These are phyloP conservation scores for Calliopum simillimum DNA, from an alignment of 2,888 invertebrate genomes.

Conservation along the genomic window DNA sequence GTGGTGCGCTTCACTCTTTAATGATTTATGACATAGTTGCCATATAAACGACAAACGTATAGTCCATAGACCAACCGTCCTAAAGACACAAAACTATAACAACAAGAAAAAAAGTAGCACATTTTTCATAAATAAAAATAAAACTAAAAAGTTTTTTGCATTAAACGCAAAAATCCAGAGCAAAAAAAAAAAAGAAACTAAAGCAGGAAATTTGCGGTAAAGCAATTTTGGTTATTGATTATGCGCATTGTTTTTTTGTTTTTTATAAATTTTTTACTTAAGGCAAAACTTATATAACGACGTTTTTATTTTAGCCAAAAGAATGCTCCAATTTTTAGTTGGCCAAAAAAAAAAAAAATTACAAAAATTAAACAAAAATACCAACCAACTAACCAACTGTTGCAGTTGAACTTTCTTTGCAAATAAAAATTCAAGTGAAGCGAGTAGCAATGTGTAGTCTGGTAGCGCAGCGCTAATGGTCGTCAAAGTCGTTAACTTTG, in stretches of 20 bases:
- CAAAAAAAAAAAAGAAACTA: not conserved
- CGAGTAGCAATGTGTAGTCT: not conserved
- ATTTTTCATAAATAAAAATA: not conserved
- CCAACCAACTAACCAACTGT: not conserved
- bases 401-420: conserved; percentile 4
- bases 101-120: not conserved
- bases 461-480: not conserved
- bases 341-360: not conserved
- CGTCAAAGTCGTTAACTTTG: not conserved
- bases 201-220: conserved; percentile 8
- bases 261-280: not conserved
- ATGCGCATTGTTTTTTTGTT: conserved; percentile 5
- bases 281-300: not conserved
- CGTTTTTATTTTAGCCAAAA: not conserved
- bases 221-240: not conserved
- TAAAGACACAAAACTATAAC: not conserved
- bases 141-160: no score
- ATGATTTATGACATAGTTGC: not conserved
- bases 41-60: not conserved
- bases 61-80: no score
- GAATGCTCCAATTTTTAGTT: conserved; percentile 12
- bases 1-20: not conserved
- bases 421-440: not conserved
- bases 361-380: not conserved
- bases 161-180: no score